A percentile compares a stretch with the other conserved stretches of the same genome.
phyloP scores from a whole-genome alignment of 1,140 invertebrate species.

The Triops cancriformis region DNA sequence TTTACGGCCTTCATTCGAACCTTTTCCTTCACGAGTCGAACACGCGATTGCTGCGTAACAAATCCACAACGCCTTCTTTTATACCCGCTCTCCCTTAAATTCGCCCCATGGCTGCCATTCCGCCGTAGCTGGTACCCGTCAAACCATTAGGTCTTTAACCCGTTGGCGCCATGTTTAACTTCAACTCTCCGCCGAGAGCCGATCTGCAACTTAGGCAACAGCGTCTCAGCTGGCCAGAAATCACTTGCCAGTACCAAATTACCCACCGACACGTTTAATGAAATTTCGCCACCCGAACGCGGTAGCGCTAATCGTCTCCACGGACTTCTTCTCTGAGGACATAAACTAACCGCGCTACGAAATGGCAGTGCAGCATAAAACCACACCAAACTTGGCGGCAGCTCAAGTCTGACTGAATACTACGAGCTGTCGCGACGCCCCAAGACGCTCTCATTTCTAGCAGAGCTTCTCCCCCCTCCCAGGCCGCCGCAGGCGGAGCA shows the following conservation, averaged over 20 bases:
- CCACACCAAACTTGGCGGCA: neutral
- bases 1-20: neutral
- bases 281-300: neutral
- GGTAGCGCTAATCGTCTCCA: neutral
- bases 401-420: neutral
- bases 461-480: neutral
- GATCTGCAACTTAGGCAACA: neutral
- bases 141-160: no score
- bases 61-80: neutral
- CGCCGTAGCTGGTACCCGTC: neutral
- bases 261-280: neutral
- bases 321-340: neutral
- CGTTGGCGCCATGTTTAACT: neutral
- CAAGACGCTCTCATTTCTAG: neutral
- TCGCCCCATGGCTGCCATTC: neutral
- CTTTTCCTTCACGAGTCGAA: neutral
- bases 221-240: neutral
- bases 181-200: neutral
- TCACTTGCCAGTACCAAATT: neutral
- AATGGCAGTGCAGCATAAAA: neutral
- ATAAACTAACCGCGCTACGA: neutral
- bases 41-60: neutral
- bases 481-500: neutral
- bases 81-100: neutral
- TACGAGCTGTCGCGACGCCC: neutral